Conservation (phyloP, 2,113 vertebrate species). For the Nycticryphes semicollaris region DNA sequence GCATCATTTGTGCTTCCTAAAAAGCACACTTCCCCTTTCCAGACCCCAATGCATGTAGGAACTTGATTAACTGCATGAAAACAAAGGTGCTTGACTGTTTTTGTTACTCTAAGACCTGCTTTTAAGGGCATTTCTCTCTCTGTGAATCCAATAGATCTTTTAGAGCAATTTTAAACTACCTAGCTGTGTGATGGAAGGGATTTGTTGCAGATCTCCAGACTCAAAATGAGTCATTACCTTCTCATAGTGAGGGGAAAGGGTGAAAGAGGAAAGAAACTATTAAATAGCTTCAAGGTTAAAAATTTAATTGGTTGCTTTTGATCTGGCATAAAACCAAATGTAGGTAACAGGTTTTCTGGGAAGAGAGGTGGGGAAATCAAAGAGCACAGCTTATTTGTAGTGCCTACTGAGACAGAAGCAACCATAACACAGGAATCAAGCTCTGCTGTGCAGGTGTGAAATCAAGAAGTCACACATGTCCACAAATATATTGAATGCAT, state of each 20-base stretch:
- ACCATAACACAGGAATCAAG: background rate
- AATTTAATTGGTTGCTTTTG: background rate
- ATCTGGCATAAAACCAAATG: background rate
- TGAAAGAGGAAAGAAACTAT: background rate
- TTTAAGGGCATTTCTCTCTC: background rate
- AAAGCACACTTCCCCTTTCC: too few species aligned
- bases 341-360: background rate
- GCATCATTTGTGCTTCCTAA: background rate
- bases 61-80: background rate
- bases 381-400: constrained; percentile 11
- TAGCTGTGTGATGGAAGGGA: background rate
- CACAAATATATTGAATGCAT: background rate
- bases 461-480: background rate
- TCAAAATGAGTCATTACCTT: background rate
- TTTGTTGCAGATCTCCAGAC: background rate
- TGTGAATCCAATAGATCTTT: background rate
- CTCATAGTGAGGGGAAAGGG: background rate
- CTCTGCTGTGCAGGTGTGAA: constrained; percentile 10
- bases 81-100: background rate
- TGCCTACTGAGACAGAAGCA: constrained; percentile 2
- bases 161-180: background rate
- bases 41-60: background rate
- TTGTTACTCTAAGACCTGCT: background rate
- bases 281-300: background rate
- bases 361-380: background rate